Evolutionary conservation across 2,888 invertebrate species (phyloP).

Genomic region (Callyntrura guangdongensis): DNA sequence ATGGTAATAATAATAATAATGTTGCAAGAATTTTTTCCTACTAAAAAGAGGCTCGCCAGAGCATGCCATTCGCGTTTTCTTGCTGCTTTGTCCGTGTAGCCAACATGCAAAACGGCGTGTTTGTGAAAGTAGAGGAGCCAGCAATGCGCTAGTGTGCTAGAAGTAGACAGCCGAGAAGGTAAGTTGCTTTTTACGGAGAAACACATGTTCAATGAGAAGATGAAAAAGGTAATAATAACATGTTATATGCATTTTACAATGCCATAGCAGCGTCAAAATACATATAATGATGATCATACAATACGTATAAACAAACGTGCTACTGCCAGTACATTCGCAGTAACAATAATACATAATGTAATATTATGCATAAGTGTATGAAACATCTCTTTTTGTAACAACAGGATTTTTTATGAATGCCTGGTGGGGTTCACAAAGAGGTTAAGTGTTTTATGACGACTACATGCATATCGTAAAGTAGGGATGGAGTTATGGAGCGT

Average conservation of each 20-base stretch:
- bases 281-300: background rate
- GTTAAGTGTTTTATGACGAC: slow-evolving; percentile 53
- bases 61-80: background rate
- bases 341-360: background rate
- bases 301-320: slow-evolving; percentile 13
- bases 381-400: background rate
- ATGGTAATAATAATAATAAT: too few species aligned
- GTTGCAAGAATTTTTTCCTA: background rate
- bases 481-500: too few species aligned
- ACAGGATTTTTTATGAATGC: slow-evolving; percentile 47
- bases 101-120: background rate
- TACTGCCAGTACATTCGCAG: background rate
- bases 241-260: background rate
- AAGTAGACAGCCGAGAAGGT: background rate
- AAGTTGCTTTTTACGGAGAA: slow-evolving; percentile 7
- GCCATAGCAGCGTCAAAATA: too few species aligned
- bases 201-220: slow-evolving; percentile 36
- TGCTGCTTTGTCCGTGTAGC: slow-evolving; percentile 3
- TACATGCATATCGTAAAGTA: too few species aligned
- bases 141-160: background rate
- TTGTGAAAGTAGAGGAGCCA: background rate
- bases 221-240: background rate
- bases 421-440: slow-evolving; percentile 43
- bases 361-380: background rate
- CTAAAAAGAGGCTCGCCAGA: background rate